A percentile compares a stretch with the other conserved stretches of the same genome.
phyloP scores from a whole-genome alignment of 2,113 vertebrate genomes.

The Gymnarchus niloticus region DNA sequence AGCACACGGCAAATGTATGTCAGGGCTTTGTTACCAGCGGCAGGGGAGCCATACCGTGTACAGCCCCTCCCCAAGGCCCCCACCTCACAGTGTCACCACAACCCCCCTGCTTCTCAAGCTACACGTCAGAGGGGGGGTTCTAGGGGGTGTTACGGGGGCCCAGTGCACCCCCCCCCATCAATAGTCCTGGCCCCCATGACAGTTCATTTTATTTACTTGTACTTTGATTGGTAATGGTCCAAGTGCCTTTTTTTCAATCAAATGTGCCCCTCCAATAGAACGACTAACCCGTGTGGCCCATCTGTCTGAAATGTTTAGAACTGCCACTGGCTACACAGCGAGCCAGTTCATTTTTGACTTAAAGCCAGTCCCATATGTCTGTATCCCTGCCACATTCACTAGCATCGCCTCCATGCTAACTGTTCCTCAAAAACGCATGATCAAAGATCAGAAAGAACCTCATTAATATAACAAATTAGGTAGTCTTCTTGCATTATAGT shows the following conservation, averaged over 20 bases:
- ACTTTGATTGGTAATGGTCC: too few relatives aligned
- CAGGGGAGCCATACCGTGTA: too few relatives aligned
- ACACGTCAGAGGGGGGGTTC: too few relatives aligned
- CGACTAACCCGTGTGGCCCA: too few relatives aligned
- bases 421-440: not conserved
- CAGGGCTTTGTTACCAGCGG: not conserved
- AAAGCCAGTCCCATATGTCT: not conserved
- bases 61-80: not conserved
- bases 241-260: too few relatives aligned
- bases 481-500: not conserved
- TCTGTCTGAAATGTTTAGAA: too few relatives aligned
- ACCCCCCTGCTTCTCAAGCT: not conserved
- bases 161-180: too few relatives aligned
- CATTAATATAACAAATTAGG: not conserved
- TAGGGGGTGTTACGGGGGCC: too few relatives aligned
- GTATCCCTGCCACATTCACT: not conserved
- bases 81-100: not conserved
- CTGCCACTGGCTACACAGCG: not conserved
- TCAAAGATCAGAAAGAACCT: not conserved
- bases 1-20: not conserved
- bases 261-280: too few relatives aligned
- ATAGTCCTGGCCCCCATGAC: too few relatives aligned
- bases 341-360: not conserved
- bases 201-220: too few relatives aligned
- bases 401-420: not conserved